phyloP scores from a whole-genome alignment of 2,888 invertebrate species.

The Andrena bucephala region DNA sequence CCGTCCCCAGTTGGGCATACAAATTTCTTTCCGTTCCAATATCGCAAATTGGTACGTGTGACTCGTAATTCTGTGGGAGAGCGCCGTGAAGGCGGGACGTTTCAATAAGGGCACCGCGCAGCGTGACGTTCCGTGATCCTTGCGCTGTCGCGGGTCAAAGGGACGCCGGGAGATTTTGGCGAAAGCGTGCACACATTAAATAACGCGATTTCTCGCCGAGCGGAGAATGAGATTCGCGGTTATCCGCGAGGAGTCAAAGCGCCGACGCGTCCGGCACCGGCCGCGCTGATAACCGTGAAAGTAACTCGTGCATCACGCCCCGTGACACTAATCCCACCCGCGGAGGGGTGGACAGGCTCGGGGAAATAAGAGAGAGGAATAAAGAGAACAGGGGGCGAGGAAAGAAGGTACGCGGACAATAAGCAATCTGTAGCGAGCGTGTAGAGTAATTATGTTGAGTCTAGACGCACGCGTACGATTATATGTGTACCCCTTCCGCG shows the following conservation, averaged over 20 bases:
- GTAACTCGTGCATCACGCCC: conserved; percentile 58
- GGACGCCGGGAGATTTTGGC: background rate
- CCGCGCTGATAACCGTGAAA: conserved; percentile 68
- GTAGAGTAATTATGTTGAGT: conserved; percentile 68
- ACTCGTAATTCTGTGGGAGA: no score
- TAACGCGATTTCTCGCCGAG: conserved; percentile 35
- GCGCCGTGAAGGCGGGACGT: background rate
- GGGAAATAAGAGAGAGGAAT: background rate
- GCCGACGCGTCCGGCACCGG: conserved; percentile 30
- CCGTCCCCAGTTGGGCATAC: no score
- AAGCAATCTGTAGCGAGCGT: conserved; percentile 65
- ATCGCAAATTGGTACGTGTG: no score
- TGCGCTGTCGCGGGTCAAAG: background rate
- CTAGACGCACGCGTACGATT: conserved; percentile 67
- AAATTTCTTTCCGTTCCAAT: background rate
- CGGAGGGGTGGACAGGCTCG: conserved; percentile 11
- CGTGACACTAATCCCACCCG: conserved; percentile 60
- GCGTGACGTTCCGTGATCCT: background rate
- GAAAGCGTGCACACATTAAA: conserved; percentile 3
- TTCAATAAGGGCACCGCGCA: background rate
- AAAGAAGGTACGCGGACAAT: conserved; percentile 60
- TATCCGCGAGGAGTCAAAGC: conserved; percentile 33
- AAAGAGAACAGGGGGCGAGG: background rate
- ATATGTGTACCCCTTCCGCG: conserved; percentile 43
- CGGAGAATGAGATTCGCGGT: conserved; percentile 21